These are phyloP conservation scores for Colistium nudipinnis DNA, from an alignment of 2,113 vertebrate species.

Conservation along the genomic window DNA sequence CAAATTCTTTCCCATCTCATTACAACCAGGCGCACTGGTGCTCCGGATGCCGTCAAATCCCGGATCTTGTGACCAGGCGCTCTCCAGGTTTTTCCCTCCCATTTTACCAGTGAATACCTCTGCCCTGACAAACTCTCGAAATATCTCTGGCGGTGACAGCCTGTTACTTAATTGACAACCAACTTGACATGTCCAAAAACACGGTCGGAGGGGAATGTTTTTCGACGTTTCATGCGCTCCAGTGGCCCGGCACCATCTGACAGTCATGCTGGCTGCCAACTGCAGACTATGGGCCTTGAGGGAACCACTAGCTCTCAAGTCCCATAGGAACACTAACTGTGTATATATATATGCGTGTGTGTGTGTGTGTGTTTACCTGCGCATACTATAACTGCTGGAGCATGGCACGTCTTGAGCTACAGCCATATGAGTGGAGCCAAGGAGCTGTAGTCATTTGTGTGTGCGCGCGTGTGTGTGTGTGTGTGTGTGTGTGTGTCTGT, in stretches of 20 bases:
- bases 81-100: slow-evolving; percentile 19
- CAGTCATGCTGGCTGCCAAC: slow-evolving; percentile 61
- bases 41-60: neutral
- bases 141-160: slow-evolving; percentile 57
- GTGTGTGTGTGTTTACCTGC: slow-evolving; percentile 72
- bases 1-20: too few species aligned
- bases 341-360: slow-evolving; percentile 51
- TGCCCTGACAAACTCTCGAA: slow-evolving; percentile 48
- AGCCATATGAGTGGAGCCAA: slow-evolving; percentile 61
- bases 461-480: slow-evolving; percentile 66
- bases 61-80: neutral
- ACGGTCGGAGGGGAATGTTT: slow-evolving; percentile 65
- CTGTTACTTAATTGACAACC: slow-evolving; percentile 70
- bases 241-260: slow-evolving; percentile 66
- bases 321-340: slow-evolving; percentile 66
- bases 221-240: slow-evolving; percentile 66
- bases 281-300: slow-evolving; percentile 74
- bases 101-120: slow-evolving; percentile 34
- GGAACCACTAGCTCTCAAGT: slow-evolving; percentile 62
- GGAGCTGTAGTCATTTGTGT: slow-evolving; percentile 66
- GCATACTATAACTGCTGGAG: slow-evolving; percentile 66
- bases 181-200: slow-evolving; percentile 69
- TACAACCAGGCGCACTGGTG: neutral
- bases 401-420: slow-evolving; percentile 61
- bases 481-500: slow-evolving; percentile 70